Conservation (phyloP, 1,140 invertebrate species). For the Drosophila pruinosa region DNA sequence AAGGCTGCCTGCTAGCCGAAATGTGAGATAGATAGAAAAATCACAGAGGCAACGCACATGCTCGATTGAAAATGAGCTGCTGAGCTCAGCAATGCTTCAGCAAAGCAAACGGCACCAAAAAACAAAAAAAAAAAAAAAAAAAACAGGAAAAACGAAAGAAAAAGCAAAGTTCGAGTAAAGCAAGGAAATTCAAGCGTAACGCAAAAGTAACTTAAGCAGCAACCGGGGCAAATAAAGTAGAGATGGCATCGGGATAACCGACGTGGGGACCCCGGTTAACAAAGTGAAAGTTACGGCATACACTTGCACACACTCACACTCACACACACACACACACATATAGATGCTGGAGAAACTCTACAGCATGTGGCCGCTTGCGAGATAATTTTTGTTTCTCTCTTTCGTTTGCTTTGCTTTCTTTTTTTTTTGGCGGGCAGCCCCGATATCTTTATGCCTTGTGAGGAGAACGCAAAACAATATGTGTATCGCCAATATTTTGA, state of each 20-base stretch:
- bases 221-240: constrained; percentile 69
- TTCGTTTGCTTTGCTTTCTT: constrained; percentile 2
- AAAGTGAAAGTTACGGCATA: constrained; percentile 68
- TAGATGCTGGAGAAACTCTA: constrained; percentile 54
- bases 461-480: constrained; percentile 64
- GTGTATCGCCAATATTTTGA: constrained; percentile 75
- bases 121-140: constrained; percentile 2
- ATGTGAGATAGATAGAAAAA: constrained; percentile 48
- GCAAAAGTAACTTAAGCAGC: constrained; percentile 75
- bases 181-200: constrained; percentile 71
- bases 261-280: constrained; percentile 47
- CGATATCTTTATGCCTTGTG: constrained; percentile 67
- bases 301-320: not conserved
- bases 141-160: constrained; percentile 18
- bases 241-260: constrained; percentile 9
- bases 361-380: constrained; percentile 37
- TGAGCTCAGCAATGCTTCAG: constrained; percentile 62
- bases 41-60: constrained; percentile 57
- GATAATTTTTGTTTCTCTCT: constrained; percentile 50
- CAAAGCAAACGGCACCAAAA: constrained; percentile 26
- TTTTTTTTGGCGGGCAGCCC: constrained; percentile 10
- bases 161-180: constrained; percentile 31
- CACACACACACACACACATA: constrained; percentile 22
- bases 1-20: constrained; percentile 2
- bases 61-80: constrained; percentile 67